Conservation (phyloP, 2,888 invertebrate genomes). For the Drosophila neotestacea region DNA sequence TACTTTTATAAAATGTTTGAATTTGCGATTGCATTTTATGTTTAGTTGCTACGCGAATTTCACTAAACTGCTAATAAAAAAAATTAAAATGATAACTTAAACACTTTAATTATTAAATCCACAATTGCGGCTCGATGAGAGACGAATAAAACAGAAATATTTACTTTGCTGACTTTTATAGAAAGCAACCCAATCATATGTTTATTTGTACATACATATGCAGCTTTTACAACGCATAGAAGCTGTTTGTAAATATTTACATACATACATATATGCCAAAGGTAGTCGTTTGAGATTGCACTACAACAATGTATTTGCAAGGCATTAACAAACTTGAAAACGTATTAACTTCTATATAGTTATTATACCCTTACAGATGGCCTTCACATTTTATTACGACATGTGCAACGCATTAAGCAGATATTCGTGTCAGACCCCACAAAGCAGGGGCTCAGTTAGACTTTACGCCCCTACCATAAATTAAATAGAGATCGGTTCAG, state of each 20-base stretch:
- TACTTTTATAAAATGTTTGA: constrained; percentile 87
- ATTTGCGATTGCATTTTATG: constrained; percentile 77
- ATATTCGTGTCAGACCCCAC: no score
- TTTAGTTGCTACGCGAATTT: neutral
- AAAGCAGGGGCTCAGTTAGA: no score
- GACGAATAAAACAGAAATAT: constrained; percentile 4
- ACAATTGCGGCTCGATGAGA: neutral
- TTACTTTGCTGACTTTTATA: constrained; percentile 7
- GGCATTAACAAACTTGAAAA: neutral
- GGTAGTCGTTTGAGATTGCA: neutral
- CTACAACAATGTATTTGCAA: neutral
- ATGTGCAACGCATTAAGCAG: neutral
- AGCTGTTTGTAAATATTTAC: neutral
- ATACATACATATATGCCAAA: neutral
- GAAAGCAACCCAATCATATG: neutral
- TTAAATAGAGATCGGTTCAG: neutral
- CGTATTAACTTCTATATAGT: neutral
- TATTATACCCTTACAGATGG: neutral
- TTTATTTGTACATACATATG: neutral
- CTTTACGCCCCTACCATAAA: neutral
- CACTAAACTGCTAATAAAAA: neutral
- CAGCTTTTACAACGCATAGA: neutral
- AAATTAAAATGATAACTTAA: neutral
- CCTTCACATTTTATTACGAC: neutral
- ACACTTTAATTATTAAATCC: neutral